Conservation (phyloP, 2,797 vertebrate genomes). For the Enteromius fasciolatus region DNA sequence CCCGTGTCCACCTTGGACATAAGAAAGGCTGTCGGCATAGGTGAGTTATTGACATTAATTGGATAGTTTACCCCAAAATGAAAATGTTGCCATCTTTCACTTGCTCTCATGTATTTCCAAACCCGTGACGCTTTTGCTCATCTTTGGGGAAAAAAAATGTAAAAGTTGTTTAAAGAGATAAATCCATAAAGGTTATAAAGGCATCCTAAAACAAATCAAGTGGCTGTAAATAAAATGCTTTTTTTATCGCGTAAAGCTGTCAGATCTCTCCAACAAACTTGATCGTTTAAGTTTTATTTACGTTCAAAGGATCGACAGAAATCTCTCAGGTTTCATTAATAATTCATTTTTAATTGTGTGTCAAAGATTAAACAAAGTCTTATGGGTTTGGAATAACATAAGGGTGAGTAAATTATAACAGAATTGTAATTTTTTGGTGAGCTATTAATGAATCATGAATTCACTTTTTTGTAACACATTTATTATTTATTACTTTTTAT, state of each 20-base stretch:
- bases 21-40: constrained; percentile 92
- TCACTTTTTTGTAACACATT: too few relatives aligned
- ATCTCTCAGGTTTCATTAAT: not conserved
- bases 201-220: not conserved
- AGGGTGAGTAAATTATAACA: not conserved
- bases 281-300: not conserved
- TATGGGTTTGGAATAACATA: not conserved
- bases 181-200: not conserved
- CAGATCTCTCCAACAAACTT: too few relatives aligned
- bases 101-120: not conserved
- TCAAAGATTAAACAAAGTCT: not conserved
- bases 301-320: not conserved
- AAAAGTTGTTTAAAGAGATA: not conserved
- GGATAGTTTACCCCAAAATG: not conserved
- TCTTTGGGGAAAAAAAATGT: not conserved
- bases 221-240: not conserved
- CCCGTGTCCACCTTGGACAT: constrained; percentile 93
- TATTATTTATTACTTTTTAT: too few relatives aligned
- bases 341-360: too few relatives aligned
- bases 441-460: too few relatives aligned
- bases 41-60: constrained; percentile 66
- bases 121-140: not conserved
- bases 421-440: too few relatives aligned
- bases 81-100: not conserved
- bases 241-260: too few relatives aligned